Conservation (phyloP, 2,888 invertebrate genomes). For the Disparrhopalites patrizii region DNA sequence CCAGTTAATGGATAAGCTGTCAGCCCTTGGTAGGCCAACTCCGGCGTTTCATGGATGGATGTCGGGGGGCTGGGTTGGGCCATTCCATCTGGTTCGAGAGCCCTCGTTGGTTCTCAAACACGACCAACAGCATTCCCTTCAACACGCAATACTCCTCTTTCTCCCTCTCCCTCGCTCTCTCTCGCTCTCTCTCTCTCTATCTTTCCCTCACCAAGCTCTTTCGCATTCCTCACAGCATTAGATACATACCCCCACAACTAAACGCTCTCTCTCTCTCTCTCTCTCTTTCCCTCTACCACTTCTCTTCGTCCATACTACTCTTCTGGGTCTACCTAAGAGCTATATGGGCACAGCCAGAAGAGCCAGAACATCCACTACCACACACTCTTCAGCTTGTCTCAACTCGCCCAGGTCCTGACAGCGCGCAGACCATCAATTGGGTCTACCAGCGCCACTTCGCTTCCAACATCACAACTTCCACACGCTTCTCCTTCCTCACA, state of each 20-base stretch:
- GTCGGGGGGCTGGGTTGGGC: slow-evolving; percentile 36
- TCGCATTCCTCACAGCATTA: not conserved
- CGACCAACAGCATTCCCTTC: slow-evolving; percentile 23
- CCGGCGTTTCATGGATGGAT: slow-evolving; percentile 30
- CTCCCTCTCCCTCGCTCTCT: slow-evolving; percentile 30
- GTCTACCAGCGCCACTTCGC: slow-evolving; percentile 17
- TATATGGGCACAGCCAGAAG: too few species aligned
- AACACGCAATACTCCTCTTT: slow-evolving; percentile 18
- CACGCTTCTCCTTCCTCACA: not conserved
- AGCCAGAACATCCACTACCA: too few species aligned
- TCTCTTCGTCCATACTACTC: not conserved
- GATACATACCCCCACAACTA: not conserved
- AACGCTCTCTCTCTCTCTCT: not conserved
- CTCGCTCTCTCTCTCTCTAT: slow-evolving; percentile 32
- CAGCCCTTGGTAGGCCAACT: slow-evolving; percentile 36
- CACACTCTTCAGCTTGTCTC: slow-evolving; percentile 5
- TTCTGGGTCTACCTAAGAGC: not conserved
- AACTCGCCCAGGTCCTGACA: slow-evolving; percentile 2
- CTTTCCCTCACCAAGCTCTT: not conserved
- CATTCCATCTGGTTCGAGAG: slow-evolving; percentile 25
- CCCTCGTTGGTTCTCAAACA: slow-evolving; percentile 24
- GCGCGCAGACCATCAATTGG: slow-evolving; percentile 4
- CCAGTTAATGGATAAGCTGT: slow-evolving; percentile 45
- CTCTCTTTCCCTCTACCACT: not conserved
- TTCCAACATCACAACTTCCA: slow-evolving; percentile 14